Conservation (phyloP, 2,797 vertebrate species). For the Oceanodroma leucorhoa region DNA sequence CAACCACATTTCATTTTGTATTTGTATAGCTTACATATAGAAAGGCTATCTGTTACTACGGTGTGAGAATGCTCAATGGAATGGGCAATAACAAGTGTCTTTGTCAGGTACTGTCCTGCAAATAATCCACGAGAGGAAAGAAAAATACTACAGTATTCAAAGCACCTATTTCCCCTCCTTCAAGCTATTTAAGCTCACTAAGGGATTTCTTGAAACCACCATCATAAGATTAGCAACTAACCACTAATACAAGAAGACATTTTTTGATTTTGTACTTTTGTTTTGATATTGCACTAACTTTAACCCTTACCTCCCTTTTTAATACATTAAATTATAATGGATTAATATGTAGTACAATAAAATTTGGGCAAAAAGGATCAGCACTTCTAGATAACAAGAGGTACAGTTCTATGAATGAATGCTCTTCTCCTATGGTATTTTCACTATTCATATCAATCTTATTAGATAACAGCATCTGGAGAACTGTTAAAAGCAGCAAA, state of each 20-base stretch:
- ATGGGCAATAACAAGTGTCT: background rate
- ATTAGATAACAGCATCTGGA: background rate
- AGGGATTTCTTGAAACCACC: background rate
- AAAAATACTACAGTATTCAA: background rate
- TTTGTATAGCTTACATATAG: background rate
- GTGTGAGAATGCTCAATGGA: background rate
- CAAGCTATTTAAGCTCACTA: background rate
- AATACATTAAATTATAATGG: background rate
- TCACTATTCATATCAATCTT: background rate
- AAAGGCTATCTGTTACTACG: background rate
- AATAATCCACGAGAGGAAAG: background rate
- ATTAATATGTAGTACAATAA: background rate
- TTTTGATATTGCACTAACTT: background rate
- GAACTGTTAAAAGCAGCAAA: background rate
- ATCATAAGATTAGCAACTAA: background rate
- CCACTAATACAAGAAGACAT: background rate
- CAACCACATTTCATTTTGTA: background rate
- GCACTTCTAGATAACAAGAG: background rate
- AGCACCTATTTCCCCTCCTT: background rate
- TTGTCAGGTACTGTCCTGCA: background rate
- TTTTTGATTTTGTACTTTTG: background rate
- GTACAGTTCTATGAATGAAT: background rate
- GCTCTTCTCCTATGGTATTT: background rate
- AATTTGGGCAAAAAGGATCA: background rate
- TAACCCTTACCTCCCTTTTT: background rate